A percentile compares a stretch with the other conserved stretches of the same genome.
These are phyloP conservation scores for Paralichthys olivaceus DNA, from an alignment of 2,113 vertebrate species.

Conservation along the genomic window DNA sequence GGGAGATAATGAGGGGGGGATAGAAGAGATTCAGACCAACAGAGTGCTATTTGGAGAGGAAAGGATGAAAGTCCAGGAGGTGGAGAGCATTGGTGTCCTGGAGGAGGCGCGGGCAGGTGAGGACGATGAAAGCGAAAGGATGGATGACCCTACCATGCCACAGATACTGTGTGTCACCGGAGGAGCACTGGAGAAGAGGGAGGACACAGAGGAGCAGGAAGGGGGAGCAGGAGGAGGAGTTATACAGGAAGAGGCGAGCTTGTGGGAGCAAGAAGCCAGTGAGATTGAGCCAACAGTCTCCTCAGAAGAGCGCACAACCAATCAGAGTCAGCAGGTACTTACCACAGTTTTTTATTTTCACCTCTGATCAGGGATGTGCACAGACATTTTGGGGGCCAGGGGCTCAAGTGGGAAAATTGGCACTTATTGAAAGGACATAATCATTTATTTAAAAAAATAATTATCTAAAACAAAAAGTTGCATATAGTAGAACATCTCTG, in stretches of 20 bases:
- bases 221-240: slow-evolving; percentile 18
- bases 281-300: slow-evolving; percentile 23
- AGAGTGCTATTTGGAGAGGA: slow-evolving; percentile 58
- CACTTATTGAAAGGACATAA: no score
- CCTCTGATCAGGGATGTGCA: no score
- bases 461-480: no score
- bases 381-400: no score
- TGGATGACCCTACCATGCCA: slow-evolving; percentile 78
- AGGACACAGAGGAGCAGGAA: slow-evolving; percentile 57
- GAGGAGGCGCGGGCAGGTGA: slow-evolving; percentile 62
- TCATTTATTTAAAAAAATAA: no score
- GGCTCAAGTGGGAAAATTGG: no score
- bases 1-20: slow-evolving; percentile 72
- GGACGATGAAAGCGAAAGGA: slow-evolving; percentile 66
- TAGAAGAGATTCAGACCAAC: slow-evolving; percentile 81
- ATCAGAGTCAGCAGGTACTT: slow-evolving; percentile 48
- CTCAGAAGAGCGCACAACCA: slow-evolving; percentile 14
- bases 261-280: slow-evolving; percentile 42
- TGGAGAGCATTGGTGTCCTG: slow-evolving; percentile 79
- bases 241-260: slow-evolving; percentile 53
- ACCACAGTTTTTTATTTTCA: not conserved
- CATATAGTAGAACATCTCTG: no score
- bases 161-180: slow-evolving; percentile 80
- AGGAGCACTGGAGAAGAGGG: slow-evolving; percentile 67
- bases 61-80: slow-evolving; percentile 70